These are phyloP conservation scores for Tetranychus piercei DNA, from an alignment of 2,888 invertebrate genomes.

Conservation along the genomic window DNA sequence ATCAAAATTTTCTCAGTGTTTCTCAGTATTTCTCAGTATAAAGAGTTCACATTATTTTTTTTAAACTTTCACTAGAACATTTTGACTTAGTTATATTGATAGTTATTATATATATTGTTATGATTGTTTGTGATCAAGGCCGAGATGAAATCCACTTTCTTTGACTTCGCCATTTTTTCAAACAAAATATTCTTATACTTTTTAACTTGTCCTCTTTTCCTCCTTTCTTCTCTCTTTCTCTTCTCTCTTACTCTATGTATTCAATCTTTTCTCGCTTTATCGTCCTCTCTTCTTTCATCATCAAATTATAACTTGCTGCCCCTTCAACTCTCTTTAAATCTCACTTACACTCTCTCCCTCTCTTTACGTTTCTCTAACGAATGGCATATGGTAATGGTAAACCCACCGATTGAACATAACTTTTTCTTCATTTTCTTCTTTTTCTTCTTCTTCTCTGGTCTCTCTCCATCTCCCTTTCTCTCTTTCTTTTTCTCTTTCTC, in stretches of 20 bases:
- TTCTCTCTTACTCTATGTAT: not conserved
- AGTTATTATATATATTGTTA: not conserved
- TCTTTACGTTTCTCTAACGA: not conserved
- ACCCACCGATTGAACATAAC: not conserved
- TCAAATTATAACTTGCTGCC: not conserved
- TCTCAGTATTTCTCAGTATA: no score
- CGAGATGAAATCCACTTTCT: not conserved
- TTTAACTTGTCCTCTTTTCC: conserved; percentile 1
- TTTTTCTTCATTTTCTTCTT: not conserved
- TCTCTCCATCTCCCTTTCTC: conserved; percentile 2
- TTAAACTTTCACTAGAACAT: not conserved
- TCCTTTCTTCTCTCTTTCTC: conserved; percentile 6
- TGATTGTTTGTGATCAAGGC: not conserved
- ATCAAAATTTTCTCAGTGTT: no score
- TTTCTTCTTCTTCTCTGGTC: not conserved
- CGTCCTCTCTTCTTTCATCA: not conserved
- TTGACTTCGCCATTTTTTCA: not conserved
- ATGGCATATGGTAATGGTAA: not conserved
- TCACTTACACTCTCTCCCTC: conserved; percentile 3
- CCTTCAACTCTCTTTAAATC: not conserved
- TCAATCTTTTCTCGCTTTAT: not conserved
- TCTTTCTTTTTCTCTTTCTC: not conserved
- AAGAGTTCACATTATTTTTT: not conserved
- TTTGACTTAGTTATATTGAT: not conserved
- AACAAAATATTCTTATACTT: not conserved